Percentiles rank a stretch among this genome's conserved stretches.
These are phyloP conservation scores for Platyura marginata DNA, from an alignment of 1,140 invertebrate species.

Conservation along the genomic window DNA sequence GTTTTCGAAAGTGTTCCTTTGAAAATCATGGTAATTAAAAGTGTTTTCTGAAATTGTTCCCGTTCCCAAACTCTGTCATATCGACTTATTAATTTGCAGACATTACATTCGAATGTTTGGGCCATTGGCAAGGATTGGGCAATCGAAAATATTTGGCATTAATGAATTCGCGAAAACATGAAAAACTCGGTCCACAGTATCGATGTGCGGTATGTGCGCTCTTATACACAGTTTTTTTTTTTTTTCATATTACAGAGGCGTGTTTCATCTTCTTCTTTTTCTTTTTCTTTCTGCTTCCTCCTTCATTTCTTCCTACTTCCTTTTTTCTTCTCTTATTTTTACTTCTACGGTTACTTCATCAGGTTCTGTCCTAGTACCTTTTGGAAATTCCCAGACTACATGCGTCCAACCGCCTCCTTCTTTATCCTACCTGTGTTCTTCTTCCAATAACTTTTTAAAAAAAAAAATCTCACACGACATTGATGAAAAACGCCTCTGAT, in stretches of 20 bases:
- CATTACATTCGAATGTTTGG: constrained; percentile 44
- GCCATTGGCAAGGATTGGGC: constrained; percentile 39
- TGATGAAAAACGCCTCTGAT: neutral
- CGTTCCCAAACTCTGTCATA: neutral
- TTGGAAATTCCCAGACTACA: neutral
- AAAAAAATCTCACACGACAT: neutral
- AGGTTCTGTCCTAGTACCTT: neutral
- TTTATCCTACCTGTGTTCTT: neutral
- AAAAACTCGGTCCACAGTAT: constrained; percentile 34
- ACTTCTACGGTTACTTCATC: too few relatives aligned
- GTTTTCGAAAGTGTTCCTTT: constrained; percentile 36
- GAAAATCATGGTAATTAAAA: constrained; percentile 28
- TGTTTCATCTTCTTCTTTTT: neutral
- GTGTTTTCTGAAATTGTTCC: too few relatives aligned
- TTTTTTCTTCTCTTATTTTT: too few relatives aligned
- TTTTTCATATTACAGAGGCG: neutral
- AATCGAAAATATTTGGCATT: constrained; percentile 40
- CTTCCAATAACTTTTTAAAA: neutral
- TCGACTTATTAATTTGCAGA: constrained; percentile 25
- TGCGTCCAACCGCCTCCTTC: neutral
- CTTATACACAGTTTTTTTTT: neutral
- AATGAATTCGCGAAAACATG: constrained; percentile 27
- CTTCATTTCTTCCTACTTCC: too few relatives aligned
- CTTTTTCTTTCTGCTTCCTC: neutral
- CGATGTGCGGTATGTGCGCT: constrained; percentile 39